Base-by-base conservation (phyloP, 2,888 invertebrate species). In the Sabatieria punctata region DNA sequence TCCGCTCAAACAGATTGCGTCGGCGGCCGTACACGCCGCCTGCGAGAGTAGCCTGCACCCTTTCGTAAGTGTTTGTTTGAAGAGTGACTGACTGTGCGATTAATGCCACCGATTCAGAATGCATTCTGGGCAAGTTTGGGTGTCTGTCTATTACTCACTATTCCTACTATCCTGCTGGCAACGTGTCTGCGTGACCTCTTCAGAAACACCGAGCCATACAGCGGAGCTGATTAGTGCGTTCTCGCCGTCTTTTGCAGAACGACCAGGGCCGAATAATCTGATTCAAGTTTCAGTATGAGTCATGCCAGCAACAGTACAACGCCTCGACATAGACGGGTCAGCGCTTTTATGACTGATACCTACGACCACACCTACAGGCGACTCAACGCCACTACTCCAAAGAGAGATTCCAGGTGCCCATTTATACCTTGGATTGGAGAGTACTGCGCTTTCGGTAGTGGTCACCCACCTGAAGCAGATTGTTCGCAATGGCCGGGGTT, bases 81-180 rank as follows among this genome's bases (percentile, higher is more conserved):
- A 33, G n/a, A 33, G 33, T 33, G 13, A 33, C 11, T 13, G n/a
- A 13, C n/a, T 33, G 13, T 33, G n/a, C n/a, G n/a, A n/a, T n/a
- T n/a, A n/a, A n/a, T n/a, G n/a, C n/a, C n/a, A n/a, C n/a, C n/a
- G 33, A 18, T 60, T 23, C 57, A 69, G 69, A 71, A 71, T 58
- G 67, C 66, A 3, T 62, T 69, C 23, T 71, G 71, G 71, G 68
- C 68, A 61, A 65, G 69, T 45, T 55, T 70, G 52, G 64, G 67
- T 4, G 61, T 68, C 57, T 63, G 65, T 46, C 54, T 71, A 30
- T 56, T 67, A 45, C 63, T 68, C 51, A 59, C 64, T 49, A 59
- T 71, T 33, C 68, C 68, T 19, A 60, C 64, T 39, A 61, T 70
- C 27, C 60, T 70, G 35, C 59, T 68, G 46, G 65, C 67, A 36